A percentile compares a stretch with the other conserved stretches of the same genome.
Evolutionary conservation across 2,113 vertebrate species (phyloP).

Genomic region (Gymnarchus niloticus): DNA sequence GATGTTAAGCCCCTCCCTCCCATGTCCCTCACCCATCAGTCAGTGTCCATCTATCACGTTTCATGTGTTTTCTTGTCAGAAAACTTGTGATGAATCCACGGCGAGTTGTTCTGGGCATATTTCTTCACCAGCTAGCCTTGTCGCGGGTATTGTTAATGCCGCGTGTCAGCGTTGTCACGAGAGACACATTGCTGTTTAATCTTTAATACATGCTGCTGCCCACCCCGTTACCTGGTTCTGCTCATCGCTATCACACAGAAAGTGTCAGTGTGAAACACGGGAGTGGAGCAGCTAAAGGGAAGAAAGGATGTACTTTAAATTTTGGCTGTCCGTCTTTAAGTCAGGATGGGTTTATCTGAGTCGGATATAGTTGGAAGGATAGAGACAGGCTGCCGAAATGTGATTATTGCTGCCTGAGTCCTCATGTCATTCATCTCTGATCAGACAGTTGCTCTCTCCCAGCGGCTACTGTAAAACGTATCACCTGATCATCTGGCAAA

Average conservation of each 20-base stretch:
- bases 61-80: constrained; percentile 25
- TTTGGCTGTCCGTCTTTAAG: background rate
- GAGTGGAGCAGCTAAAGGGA: background rate
- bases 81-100: constrained; percentile 28
- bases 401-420: background rate
- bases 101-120: constrained; percentile 11
- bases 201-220: background rate
- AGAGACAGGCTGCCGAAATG: background rate
- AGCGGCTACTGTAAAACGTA: background rate
- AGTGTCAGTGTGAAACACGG: background rate
- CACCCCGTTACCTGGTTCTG: background rate
- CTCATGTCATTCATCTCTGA: background rate
- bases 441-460: background rate
- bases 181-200: background rate
- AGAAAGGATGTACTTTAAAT: background rate
- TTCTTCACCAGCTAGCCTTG: background rate
- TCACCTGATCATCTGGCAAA: background rate
- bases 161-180: background rate
- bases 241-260: background rate
- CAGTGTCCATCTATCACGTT: constrained; percentile 27
- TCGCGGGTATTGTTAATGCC: background rate
- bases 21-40: constrained; percentile 36
- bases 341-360: background rate
- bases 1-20: constrained; percentile 25
- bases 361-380: background rate